These are phyloP conservation scores for Patiria pectinifera DNA, from an alignment of 53 echinoderm and acorn worm species.

Conservation along the genomic window DNA sequence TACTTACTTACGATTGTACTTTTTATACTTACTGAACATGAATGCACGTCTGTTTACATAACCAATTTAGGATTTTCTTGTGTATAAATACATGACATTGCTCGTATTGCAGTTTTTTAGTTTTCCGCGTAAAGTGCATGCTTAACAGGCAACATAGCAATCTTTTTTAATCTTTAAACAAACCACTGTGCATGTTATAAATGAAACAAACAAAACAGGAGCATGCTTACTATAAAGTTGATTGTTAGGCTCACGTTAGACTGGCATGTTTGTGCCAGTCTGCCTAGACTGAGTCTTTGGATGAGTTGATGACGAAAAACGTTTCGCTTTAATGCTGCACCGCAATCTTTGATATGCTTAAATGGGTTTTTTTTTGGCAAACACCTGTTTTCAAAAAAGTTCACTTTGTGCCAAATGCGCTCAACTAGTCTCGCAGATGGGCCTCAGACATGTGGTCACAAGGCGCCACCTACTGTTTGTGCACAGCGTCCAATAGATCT, in stretches of 20 bases:
- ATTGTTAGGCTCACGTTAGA: background rate
- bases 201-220: background rate
- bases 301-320: too few relatives aligned
- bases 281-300: too few relatives aligned
- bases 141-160: conserved; percentile 18
- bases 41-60: conserved; percentile 48
- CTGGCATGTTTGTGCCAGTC: too few relatives aligned
- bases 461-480: too few relatives aligned
- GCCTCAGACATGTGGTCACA: too few relatives aligned
- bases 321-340: too few relatives aligned
- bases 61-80: conserved; percentile 7
- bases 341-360: too few relatives aligned
- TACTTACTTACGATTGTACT: conserved; percentile 41
- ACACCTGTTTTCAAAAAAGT: too few relatives aligned
- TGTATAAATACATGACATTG: background rate
- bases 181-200: background rate
- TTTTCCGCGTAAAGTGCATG: conserved; percentile 25
- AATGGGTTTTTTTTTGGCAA: too few relatives aligned
- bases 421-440: too few relatives aligned
- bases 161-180: background rate
- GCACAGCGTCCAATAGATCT: too few relatives aligned
- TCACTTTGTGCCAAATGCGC: too few relatives aligned
- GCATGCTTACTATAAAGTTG: background rate
- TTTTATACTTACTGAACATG: conserved; percentile 13
- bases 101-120: background rate